Base-by-base conservation (phyloP, 2,888 invertebrate species). In the Dasypolia templi region DNA sequence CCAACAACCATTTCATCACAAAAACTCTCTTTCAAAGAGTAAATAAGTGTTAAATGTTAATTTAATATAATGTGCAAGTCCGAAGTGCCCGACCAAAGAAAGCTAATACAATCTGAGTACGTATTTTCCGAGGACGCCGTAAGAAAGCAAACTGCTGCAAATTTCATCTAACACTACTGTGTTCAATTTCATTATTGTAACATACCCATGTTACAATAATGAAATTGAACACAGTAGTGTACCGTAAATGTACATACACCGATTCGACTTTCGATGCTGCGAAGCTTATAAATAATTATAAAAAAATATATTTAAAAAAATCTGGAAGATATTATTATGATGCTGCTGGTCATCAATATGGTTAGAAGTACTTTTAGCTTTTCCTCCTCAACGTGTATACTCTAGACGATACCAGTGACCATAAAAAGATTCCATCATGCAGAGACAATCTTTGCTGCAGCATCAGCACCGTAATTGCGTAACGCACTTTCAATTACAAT, bases 1-100 rank as follows among this genome's bases (percentile, higher is more conserved):
- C 22, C 11, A 77, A 56, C 42, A 14, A 35, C 69, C 35, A 51
- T 71, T 77, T 78, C 58, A 77, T 78, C n/a, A 63, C 56, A 26
- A n/a, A n/a, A n/a, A n/a, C n/a, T n/a, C n/a, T n/a, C n/a, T n/a
- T n/a, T n/a, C n/a, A n/a, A 3, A 49, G n/a, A 68, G 59, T 49
- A 75, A 77, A 77, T 61, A 77, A 22, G 29, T 46, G 29, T 67
- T 68, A 32, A 75, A 56, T 49, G 14, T 44, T 39, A 42, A 11
- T 55, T 46, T 63, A 42, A 42, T 62, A 55, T 26, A 51, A 44
- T 72, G 39, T 49, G 53, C 67, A 42, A 11, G 17, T 49, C 49
- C 29, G 49, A 14, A 68, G 69, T 56, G 32, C n/a, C 61, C 59
- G 22, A 46, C 22, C 32, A 22, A 35, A 29, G 49, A 42, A 63